Conservation (phyloP, 2,797 vertebrate species). For the Falco concolor region DNA sequence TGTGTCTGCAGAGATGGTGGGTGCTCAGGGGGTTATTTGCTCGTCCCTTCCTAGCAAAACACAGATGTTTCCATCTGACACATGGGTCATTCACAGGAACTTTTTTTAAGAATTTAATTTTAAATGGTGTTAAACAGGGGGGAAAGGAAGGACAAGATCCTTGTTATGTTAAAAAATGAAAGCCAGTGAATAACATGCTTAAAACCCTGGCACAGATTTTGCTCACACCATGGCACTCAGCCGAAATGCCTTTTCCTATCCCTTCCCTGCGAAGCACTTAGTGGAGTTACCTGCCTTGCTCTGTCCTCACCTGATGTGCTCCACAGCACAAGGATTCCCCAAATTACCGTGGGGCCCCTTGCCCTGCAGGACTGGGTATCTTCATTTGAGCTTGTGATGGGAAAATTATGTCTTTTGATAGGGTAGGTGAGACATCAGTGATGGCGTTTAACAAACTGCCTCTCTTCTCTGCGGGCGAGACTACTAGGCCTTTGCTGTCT, state of each 20-base stretch:
- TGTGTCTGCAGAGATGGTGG: background rate
- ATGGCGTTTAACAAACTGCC: background rate
- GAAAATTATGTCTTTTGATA: background rate
- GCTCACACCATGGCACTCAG: background rate
- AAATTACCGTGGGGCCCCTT: background rate
- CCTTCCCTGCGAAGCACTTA: rapidly evolving
- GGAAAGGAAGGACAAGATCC: background rate
- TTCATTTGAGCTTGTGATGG: rapidly evolving
- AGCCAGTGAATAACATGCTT: background rate
- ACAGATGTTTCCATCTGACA: background rate
- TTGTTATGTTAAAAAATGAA: background rate
- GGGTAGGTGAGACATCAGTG: background rate
- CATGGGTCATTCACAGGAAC: background rate
- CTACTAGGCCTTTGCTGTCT: background rate
- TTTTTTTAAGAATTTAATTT: background rate
- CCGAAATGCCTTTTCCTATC: background rate
- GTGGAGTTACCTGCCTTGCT: rapidly evolving
- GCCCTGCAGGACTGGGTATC: background rate
- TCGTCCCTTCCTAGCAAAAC: background rate
- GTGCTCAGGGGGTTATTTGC: background rate
- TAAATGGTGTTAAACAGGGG: background rate
- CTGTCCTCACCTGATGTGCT: background rate
- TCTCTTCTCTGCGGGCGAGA: background rate
- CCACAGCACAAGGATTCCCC: background rate
- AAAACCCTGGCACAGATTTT: background rate